Percentiles rank a stretch among this genome's conserved stretches.
Evolutionary conservation across 1,140 invertebrate genomes (phyloP).

Genomic region (Drosophila lacteicornis): DNA sequence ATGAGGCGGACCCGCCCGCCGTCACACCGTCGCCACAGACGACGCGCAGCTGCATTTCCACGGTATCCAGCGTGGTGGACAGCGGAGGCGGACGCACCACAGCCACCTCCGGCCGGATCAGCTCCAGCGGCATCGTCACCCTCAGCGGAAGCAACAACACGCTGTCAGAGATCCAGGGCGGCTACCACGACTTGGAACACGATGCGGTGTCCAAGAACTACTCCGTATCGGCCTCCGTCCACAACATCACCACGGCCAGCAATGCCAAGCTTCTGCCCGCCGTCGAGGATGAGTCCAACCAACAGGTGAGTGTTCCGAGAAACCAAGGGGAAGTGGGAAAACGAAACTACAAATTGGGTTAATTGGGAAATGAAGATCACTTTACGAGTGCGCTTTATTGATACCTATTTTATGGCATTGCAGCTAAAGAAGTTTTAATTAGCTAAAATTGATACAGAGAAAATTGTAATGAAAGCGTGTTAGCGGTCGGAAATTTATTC

Average conservation of each 20-base stretch:
- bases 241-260: conserved; percentile 78
- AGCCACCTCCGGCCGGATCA: conserved; percentile 79
- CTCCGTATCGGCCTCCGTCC: conserved; percentile 63
- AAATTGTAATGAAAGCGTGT: conserved; percentile 9
- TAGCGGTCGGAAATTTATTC: conserved; percentile 2
- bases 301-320: conserved; percentile 69
- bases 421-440: neutral
- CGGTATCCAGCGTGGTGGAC: conserved; percentile 76
- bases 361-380: conserved; percentile 13
- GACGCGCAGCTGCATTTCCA: conserved; percentile 79
- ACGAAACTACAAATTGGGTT: neutral
- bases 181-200: conserved; percentile 63
- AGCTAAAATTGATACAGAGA: neutral
- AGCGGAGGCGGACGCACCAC: conserved; percentile 77
- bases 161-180: conserved; percentile 74
- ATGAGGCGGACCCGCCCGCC: conserved; percentile 49
- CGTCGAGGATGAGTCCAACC: conserved; percentile 75
- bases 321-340: conserved; percentile 16
- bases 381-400: conserved; percentile 11
- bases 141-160: conserved; percentile 82
- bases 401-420: conserved; percentile 1
- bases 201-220: conserved; percentile 73
- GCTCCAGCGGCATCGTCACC: conserved; percentile 79
- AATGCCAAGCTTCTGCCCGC: conserved; percentile 75
- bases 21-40: conserved; percentile 81